These are phyloP conservation scores for Tetrapedia diversipes DNA, from an alignment of 2,888 invertebrate species.

Conservation along the genomic window DNA sequence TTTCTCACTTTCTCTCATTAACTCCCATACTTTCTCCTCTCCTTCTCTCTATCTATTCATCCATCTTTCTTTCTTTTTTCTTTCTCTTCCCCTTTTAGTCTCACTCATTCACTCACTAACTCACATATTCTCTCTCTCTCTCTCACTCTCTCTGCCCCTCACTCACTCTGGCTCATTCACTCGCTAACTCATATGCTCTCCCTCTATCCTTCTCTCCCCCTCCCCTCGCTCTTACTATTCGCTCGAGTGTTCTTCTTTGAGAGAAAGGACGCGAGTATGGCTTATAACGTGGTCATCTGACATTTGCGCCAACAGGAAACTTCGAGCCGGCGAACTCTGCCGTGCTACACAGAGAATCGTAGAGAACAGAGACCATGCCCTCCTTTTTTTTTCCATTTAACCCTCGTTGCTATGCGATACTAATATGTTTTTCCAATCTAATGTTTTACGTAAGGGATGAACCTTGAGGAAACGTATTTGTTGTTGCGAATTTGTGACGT, in stretches of 20 bases:
- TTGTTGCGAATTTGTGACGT: no score
- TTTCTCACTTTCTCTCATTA: no score
- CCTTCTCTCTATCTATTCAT: no score
- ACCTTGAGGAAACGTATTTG: background rate
- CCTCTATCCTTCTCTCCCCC: background rate
- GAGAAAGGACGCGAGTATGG: slow-evolving; percentile 41
- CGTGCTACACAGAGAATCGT: background rate
- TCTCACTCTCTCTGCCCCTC: no score
- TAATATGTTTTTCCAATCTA: slow-evolving; percentile 12
- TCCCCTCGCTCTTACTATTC: slow-evolving; percentile 2
- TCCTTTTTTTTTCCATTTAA: slow-evolving; percentile 14
- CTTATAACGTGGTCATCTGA: slow-evolving; percentile 54
- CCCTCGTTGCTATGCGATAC: slow-evolving; percentile 3
- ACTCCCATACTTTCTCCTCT: no score
- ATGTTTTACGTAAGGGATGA: background rate
- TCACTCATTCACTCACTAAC: no score
- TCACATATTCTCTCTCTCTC: background rate
- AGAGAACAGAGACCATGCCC: no score
- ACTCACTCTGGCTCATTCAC: background rate
- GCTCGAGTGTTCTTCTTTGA: slow-evolving; percentile 51
- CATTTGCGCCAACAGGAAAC: slow-evolving; percentile 46
- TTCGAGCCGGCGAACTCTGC: slow-evolving; percentile 25
- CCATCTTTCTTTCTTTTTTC: no score
- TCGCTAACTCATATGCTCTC: no score
- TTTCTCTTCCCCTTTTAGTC: no score